A percentile compares a stretch with the other conserved stretches of the same genome.
phyloP scores from a whole-genome alignment of 2,113 vertebrate species.

The Melanocharis versteri region DNA sequence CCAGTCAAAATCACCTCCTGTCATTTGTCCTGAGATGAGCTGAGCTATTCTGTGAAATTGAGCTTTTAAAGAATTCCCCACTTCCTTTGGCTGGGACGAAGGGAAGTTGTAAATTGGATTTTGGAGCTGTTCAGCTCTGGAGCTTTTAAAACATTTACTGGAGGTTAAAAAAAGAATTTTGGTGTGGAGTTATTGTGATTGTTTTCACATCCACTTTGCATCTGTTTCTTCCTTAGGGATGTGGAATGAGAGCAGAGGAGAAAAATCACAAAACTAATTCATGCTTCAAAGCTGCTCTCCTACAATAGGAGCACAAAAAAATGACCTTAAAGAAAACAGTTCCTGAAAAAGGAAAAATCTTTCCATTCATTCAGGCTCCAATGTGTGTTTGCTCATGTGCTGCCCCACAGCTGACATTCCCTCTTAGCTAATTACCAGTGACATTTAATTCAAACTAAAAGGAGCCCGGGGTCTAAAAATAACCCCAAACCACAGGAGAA shows the following conservation, averaged over 20 bases:
- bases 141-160: constrained; percentile 1
- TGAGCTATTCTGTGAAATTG: background rate
- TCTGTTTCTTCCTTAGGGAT: background rate
- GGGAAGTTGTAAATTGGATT: constrained; percentile 59
- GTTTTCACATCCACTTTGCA: background rate
- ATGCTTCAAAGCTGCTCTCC: background rate
- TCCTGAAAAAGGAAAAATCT: background rate
- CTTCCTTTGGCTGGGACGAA: constrained; percentile 38
- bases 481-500: background rate
- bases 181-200: background rate
- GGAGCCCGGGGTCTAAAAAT: constrained; percentile 48
- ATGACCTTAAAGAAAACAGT: background rate
- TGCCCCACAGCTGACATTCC: background rate
- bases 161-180: background rate
- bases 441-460: constrained; percentile 43
- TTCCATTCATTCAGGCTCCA: background rate
- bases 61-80: constrained; percentile 12
- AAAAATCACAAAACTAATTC: background rate
- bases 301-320: background rate
- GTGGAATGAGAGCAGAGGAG: background rate
- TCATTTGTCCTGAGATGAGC: background rate
- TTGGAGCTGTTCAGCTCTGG: constrained; percentile 7
- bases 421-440: constrained; percentile 39
- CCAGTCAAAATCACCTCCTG: background rate
- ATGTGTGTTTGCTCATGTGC: background rate